Evolutionary conservation across 1,140 invertebrate genomes (phyloP), one percentile per base, ranked within the genome.

Genomic region (Asobara japonica): DNA sequence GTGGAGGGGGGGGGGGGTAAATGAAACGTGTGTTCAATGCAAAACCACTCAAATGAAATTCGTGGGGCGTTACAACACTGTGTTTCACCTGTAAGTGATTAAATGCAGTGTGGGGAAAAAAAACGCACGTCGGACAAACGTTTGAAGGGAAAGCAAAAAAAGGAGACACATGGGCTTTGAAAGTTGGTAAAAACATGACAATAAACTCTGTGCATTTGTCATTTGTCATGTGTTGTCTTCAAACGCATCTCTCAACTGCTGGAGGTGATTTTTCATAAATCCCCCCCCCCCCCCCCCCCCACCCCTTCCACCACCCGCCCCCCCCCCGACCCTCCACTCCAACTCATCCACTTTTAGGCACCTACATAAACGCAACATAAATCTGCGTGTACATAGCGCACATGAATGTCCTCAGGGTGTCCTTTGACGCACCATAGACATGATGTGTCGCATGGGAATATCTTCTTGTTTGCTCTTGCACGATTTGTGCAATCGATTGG

Each of bases 401-500:
- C 22, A 25, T 56, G 51, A 56, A 69, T 62, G 56, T 69, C 51
- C 67, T 69, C 51, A 31, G 68, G 68, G 60, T 62, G 48, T 70
- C 68, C 56, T 70, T 70, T 70, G 68, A 70, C 56, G 56, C 56
- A 38, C 30, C 33, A 70, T 48, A 64, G 56, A 70, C 60, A 64
- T 64, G 60, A 70, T 70, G 68, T 62, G 68, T 64, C 68, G 60
- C 68, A 70, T 45, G 68, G 68, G 60, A 70, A 70, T 70, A 60
- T 70, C 60, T 64, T 70, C 48, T 69, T 69, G 68, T 62, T 70
- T 70, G 60, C 68, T 64, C 36, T 70, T 38, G 68, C 68, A 62
- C 56, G 33, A 70, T 70, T 70, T 70, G 56, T 36, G 16, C 60
- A 70, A 70, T 70, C 68, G 68, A 70, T 70, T 70, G 30, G 51